Evolutionary conservation across 2,113 vertebrate species (phyloP).

Genomic region (Xenotilapia longispinis): DNA sequence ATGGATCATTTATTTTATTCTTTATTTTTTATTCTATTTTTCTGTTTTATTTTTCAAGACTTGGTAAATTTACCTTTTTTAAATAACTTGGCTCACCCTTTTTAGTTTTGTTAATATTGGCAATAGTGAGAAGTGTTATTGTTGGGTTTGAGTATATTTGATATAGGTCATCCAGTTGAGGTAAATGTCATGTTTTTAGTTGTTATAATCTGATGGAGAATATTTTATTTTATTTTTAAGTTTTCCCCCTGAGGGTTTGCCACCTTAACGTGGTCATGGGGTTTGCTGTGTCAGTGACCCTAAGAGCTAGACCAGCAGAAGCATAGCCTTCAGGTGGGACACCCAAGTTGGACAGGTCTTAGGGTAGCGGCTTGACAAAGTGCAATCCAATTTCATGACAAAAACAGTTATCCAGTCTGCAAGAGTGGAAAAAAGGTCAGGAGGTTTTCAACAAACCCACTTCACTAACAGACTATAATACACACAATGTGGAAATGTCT

Average conservation of each 20-base stretch:
- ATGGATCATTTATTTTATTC: not conserved
- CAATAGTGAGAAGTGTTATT: not conserved
- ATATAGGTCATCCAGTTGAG: not conserved
- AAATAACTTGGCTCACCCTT: not conserved
- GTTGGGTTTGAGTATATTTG: not conserved
- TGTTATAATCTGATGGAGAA: not conserved
- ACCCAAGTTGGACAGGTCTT: not conserved
- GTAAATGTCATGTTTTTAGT: not conserved
- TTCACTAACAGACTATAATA: not conserved
- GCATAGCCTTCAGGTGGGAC: not conserved
- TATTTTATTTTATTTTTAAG: not conserved
- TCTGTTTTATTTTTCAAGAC: not conserved
- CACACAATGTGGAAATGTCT: not conserved
- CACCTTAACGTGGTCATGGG: not conserved
- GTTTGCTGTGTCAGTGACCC: not conserved
- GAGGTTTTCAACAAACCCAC: not conserved
- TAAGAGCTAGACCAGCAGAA: not conserved
- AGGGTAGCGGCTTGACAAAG: not conserved
- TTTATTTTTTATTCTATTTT: not conserved
- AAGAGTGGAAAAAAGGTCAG: not conserved
- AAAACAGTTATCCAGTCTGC: not conserved
- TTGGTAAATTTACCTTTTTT: not conserved
- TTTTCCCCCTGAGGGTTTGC: fast-evolving
- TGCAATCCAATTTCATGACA: not conserved
- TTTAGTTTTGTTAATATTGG: not conserved